Evolutionary conservation across 2,797 vertebrate species (phyloP).

Genomic region (Myiotriccus ornatus): DNA sequence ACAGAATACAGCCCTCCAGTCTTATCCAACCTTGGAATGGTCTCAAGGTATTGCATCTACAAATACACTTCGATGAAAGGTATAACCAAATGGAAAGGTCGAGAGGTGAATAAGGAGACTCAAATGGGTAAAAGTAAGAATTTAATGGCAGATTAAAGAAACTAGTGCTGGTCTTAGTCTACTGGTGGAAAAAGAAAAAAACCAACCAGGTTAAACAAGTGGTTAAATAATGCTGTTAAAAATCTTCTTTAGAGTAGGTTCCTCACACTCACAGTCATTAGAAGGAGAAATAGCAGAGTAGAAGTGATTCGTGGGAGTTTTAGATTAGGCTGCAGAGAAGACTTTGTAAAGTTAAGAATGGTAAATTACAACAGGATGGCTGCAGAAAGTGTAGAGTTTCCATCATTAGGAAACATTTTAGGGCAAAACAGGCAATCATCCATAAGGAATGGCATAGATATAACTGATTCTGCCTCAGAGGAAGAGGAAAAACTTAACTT

Average conservation of each 20-base stretch:
- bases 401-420: neutral
- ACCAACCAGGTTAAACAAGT: accelerated
- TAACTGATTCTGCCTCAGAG: neutral
- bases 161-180: neutral
- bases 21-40: neutral
- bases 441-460: neutral
- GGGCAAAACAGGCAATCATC: neutral
- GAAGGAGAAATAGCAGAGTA: neutral
- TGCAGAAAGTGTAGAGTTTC: neutral
- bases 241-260: neutral
- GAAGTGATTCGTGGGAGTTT: neutral
- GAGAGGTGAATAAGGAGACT: neutral
- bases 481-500: neutral
- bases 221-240: neutral
- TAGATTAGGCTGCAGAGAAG: neutral
- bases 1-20: neutral
- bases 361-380: neutral
- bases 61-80: neutral
- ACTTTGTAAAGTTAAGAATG: neutral
- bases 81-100: neutral
- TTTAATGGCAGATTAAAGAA: neutral
- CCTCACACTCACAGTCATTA: neutral
- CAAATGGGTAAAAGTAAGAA: neutral
- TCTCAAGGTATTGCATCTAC: neutral
- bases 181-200: accelerated